Percentiles rank a stretch among this genome's conserved stretches.
Evolutionary conservation across 2,888 invertebrate genomes (phyloP).

Genomic region (Agriopis marginaria): DNA sequence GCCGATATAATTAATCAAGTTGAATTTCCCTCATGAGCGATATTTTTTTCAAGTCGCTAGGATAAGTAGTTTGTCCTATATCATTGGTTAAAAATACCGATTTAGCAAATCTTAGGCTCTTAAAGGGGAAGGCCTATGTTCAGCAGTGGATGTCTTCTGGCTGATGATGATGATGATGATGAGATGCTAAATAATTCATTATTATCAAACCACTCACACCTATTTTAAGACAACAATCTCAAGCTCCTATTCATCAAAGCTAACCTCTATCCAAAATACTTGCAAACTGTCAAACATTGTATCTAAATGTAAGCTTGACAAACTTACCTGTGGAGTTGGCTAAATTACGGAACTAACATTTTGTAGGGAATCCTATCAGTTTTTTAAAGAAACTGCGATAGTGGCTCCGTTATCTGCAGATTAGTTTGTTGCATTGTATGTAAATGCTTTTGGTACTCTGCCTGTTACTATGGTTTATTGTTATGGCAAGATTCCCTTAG

Average conservation of each 20-base stretch:
- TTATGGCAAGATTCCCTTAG: slow-evolving; percentile 78
- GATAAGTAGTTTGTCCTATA: too few relatives aligned
- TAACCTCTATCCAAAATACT: slow-evolving; percentile 58
- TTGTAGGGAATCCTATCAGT: background rate
- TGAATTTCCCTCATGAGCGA: too few relatives aligned
- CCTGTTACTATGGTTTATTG: slow-evolving; percentile 74
- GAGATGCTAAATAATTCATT: background rate
- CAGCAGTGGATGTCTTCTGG: background rate
- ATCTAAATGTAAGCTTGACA: slow-evolving; percentile 56
- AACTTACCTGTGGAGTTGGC: background rate
- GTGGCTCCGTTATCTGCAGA: background rate
- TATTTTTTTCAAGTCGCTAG: too few relatives aligned
- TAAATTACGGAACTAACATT: background rate
- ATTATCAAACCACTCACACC: slow-evolving; percentile 27
- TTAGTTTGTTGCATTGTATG: slow-evolving; percentile 54
- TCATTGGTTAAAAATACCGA: too few relatives aligned
- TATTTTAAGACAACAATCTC: slow-evolving; percentile 40
- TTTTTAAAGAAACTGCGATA: background rate
- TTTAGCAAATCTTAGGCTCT: too few relatives aligned
- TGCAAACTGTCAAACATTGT: slow-evolving; percentile 79
- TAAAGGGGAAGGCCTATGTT: too few relatives aligned
- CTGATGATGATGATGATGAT: background rate
- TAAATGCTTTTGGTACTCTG: slow-evolving; percentile 64
- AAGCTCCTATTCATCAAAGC: slow-evolving; percentile 56
- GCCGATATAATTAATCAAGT: too few relatives aligned